Percentiles rank a stretch among this genome's conserved stretches.
Conservation (phyloP, 1,140 invertebrate genomes). For the Oppia nitens region DNA sequence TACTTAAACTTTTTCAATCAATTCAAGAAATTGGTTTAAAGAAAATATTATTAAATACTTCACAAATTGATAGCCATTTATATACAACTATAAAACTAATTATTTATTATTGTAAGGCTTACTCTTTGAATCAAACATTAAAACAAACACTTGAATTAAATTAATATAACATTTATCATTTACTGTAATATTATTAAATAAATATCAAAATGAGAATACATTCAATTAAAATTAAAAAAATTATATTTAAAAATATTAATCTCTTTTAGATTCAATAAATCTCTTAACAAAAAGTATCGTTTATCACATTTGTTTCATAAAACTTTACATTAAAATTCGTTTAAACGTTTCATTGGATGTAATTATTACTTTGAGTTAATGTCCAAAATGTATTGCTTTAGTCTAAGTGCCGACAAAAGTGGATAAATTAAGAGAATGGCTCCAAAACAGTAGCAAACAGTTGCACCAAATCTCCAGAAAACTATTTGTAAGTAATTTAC, state of each 20-base stretch:
- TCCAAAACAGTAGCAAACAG: slow-evolving; percentile 22
- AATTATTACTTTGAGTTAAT: too few relatives aligned
- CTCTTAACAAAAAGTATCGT: too few relatives aligned
- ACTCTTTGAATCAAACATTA: not conserved
- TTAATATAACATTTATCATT: too few relatives aligned
- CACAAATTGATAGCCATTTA: not conserved
- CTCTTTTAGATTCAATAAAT: too few relatives aligned
- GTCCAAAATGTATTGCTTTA: too few relatives aligned
- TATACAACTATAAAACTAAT: not conserved
- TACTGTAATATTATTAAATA: too few relatives aligned
- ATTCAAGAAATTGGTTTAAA: not conserved
- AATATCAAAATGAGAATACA: too few relatives aligned
- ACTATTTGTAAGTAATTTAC: slow-evolving; percentile 10
- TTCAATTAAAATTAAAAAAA: too few relatives aligned
- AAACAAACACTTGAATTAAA: not conserved
- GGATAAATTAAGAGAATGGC: slow-evolving; percentile 23
- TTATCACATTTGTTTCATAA: too few relatives aligned
- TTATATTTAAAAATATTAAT: too few relatives aligned
- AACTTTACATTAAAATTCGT: too few relatives aligned
- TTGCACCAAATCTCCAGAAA: slow-evolving; percentile 25
- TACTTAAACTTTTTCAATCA: not conserved
- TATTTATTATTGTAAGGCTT: not conserved
- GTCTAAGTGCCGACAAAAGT: slow-evolving; percentile 13
- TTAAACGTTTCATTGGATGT: too few relatives aligned
- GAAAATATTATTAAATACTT: not conserved